Percentiles rank a stretch among this genome's conserved stretches.
phyloP scores from a whole-genome alignment of 2,113 vertebrate genomes.

The Pithys albifrons region DNA sequence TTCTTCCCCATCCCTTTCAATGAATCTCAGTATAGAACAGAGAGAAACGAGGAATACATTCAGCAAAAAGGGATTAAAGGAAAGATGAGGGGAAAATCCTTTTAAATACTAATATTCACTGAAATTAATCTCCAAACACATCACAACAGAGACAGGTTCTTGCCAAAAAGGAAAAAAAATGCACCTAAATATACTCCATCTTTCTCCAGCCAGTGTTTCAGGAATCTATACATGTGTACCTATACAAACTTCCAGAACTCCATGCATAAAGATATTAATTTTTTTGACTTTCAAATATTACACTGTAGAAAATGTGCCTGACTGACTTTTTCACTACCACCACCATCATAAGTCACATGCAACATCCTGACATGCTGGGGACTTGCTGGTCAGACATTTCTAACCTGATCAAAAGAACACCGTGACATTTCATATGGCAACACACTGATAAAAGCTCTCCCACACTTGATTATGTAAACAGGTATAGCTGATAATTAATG shows the following conservation, averaged over 20 bases:
- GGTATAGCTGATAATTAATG: not conserved
- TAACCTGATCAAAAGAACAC: not conserved
- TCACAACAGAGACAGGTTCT: not conserved
- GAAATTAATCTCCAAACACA: conserved; percentile 29
- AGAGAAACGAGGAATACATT: conserved; percentile 15
- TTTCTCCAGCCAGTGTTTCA: not conserved
- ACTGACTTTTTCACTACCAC: not conserved
- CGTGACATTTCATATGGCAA: not conserved
- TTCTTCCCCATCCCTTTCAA: conserved; percentile 14
- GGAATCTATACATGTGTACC: not conserved
- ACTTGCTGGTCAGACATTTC: not conserved
- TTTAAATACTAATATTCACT: conserved; percentile 43
- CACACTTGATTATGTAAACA: conserved; percentile 1
- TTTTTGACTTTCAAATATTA: conserved; percentile 40
- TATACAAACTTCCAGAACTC: not conserved
- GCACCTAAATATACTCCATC: not conserved
- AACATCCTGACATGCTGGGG: not conserved
- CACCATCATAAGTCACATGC: not conserved
- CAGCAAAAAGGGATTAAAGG: conserved; percentile 29
- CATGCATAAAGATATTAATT: not conserved
- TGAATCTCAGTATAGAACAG: not conserved
- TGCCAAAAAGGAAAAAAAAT: not conserved
- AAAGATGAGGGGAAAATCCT: conserved; percentile 22
- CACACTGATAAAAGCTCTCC: not conserved
- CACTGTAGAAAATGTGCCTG: not conserved